A percentile compares a stretch with the other conserved stretches of the same genome.
Conservation (phyloP, 2,888 invertebrate species). For the Tetramorium bicarinatum region DNA sequence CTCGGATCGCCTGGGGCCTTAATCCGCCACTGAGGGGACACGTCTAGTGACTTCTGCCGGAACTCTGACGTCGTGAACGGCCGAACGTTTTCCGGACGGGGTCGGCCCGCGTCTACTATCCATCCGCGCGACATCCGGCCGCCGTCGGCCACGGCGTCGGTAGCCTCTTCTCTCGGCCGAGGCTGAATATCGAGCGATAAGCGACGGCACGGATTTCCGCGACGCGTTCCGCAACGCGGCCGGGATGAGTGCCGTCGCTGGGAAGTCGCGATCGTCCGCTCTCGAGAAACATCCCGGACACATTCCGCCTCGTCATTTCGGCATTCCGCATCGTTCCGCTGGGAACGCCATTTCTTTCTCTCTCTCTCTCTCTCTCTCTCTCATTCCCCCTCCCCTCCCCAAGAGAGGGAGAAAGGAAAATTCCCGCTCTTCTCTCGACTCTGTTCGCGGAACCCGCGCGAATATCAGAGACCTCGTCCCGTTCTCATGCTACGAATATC, state of each 20-base stretch:
- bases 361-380: not conserved
- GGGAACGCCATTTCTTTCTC: not conserved
- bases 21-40: slow-evolving; percentile 16
- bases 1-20: too few species aligned
- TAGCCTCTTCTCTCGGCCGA: slow-evolving; percentile 65
- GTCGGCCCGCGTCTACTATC: slow-evolving; percentile 67
- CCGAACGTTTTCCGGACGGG: slow-evolving; percentile 73
- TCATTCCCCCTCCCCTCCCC: not conserved
- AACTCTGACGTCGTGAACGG: slow-evolving; percentile 23
- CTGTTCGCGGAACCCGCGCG: slow-evolving; percentile 13
- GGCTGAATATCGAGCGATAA: slow-evolving; percentile 71
- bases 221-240: slow-evolving; percentile 2
- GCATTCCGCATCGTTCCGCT: not conserved
- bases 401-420: not conserved
- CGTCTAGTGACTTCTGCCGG: slow-evolving; percentile 54
- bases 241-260: not conserved
- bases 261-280: not conserved
- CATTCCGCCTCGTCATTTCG: slow-evolving; percentile 38
- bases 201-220: slow-evolving; percentile 70
- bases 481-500: slow-evolving; percentile 67
- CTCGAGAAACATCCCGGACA: not conserved
- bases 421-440: slow-evolving; percentile 19
- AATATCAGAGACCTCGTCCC: slow-evolving; percentile 26
- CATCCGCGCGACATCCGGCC: slow-evolving; percentile 78
- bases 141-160: slow-evolving; percentile 73